Evolutionary conservation across 2,113 vertebrate species (phyloP).

Genomic region (Hemibagrus wyckioides): DNA sequence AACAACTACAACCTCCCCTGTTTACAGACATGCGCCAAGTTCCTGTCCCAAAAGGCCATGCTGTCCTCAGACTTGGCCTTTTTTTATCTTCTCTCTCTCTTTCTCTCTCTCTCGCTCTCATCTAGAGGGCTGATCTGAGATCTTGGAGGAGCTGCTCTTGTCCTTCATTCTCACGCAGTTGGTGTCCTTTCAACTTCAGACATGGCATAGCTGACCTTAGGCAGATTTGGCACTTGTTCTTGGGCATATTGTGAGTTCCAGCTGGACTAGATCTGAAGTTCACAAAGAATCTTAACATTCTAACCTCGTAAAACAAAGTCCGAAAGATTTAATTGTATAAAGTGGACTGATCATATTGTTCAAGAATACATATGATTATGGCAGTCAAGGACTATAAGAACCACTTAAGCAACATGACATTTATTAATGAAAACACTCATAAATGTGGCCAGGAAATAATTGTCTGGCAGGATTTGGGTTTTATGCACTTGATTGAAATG

Average conservation of each 20-base stretch:
- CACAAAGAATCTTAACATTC: background rate
- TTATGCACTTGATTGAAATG: background rate
- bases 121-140: background rate
- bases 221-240: slow-evolving; percentile 26
- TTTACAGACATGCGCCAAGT: slow-evolving; percentile 42
- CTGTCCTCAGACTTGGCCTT: slow-evolving; percentile 34
- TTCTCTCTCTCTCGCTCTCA: background rate
- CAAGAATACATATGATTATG: background rate
- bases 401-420: background rate
- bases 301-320: background rate
- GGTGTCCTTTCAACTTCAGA: slow-evolving; percentile 17
- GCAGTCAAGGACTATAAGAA: too few relatives aligned
- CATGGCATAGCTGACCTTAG: slow-evolving; percentile 36
- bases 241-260: background rate
- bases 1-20: slow-evolving; percentile 49
- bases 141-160: slow-evolving; percentile 13
- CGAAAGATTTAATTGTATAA: background rate
- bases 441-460: background rate
- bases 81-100: background rate
- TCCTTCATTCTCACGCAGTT: background rate
- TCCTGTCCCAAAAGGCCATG: slow-evolving; percentile 27
- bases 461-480: background rate
- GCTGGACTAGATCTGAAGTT: background rate
- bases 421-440: background rate
- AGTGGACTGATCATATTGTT: background rate